These are phyloP conservation scores for Hemibates koningsi DNA, from an alignment of 2,113 vertebrate genomes.

Conservation along the genomic window DNA sequence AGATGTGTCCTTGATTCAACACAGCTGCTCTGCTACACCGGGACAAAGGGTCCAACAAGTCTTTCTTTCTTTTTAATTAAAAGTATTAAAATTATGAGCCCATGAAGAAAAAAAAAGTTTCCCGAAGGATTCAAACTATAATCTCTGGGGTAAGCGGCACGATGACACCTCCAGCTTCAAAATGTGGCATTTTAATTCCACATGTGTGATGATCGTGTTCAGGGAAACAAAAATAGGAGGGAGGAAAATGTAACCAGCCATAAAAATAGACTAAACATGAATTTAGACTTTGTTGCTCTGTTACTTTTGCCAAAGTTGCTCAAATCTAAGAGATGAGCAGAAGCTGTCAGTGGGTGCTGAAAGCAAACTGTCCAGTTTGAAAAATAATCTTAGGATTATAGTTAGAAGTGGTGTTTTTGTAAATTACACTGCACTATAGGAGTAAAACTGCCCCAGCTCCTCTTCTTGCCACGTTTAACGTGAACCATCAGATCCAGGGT, in stretches of 20 bases:
- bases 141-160: not conserved
- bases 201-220: not conserved
- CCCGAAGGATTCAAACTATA: not conserved
- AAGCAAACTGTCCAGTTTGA: not conserved
- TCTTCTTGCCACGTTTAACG: rapidly evolving
- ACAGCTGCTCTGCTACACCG: not conserved
- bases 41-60: not conserved
- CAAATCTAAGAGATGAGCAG: not conserved
- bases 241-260: not conserved
- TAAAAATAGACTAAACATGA: rapidly evolving
- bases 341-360: not conserved
- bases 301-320: not conserved
- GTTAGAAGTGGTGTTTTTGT: not conserved
- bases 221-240: not conserved
- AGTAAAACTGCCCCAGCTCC: rapidly evolving
- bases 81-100: not conserved
- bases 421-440: not conserved
- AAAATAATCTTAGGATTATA: not conserved
- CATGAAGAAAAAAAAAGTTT: not conserved
- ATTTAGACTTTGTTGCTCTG: not conserved
- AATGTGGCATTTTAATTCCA: not conserved
- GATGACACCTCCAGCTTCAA: not conserved
- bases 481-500: not conserved
- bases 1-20: not conserved
- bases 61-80: not conserved